phyloP scores from a whole-genome alignment of 2,113 vertebrate species.

The human (Homo sapiens) region GRCh38 chr3:70376001-70376500 shows the following conservation, averaged over 20 bases:
- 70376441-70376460: conserved; percentile 64
- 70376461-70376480: conserved; percentile 36
- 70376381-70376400: conserved; percentile 51
- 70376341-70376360: conserved; percentile 49
- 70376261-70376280: background rate
- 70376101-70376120: conserved; percentile 46
- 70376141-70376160: conserved; percentile 38
- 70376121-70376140: conserved; percentile 28
- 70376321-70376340: conserved; percentile 27
- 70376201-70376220: conserved; percentile 51
- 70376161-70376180: conserved; percentile 7
- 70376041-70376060: conserved; percentile 25
- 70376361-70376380: conserved; percentile 33
- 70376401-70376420: conserved; percentile 33
- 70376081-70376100: conserved; percentile 35
- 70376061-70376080: conserved; percentile 37
- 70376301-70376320: conserved; percentile 58
- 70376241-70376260: conserved; percentile 22
- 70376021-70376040: conserved; percentile 40
- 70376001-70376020: background rate
- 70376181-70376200: conserved; percentile 56
- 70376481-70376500: conserved; percentile 42
- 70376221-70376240: conserved; percentile 12
- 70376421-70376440: conserved; percentile 23
- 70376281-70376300: conserved; percentile 53